Base-by-base conservation (phyloP, 2,888 invertebrate species). In the Lacanobia oleracea region DNA sequence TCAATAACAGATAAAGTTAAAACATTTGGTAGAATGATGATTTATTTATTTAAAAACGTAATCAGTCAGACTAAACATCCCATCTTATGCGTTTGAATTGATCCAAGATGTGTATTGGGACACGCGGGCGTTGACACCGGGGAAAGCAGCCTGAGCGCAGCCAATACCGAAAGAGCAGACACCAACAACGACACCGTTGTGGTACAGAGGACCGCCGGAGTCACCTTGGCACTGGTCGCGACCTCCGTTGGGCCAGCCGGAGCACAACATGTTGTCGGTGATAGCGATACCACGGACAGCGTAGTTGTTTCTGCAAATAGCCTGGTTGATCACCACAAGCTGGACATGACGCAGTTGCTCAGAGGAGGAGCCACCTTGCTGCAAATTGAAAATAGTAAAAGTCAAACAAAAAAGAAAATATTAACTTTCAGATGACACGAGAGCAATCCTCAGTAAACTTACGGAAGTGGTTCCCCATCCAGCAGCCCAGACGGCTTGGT, bases 191-290 rank as follows among this genome's bases (percentile, higher is more conserved):
- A 91, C 72, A 5, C 76, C 73, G 70, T 91, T 91, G 86, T 94
- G 93, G 80, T 91, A 86, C 9, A 93, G 89, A 45, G 94, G 93
- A 50, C 94, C 91, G 2, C 94, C 94, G 40, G 91, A 90, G 82
- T 93, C 94, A 2, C 92, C 92, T 67, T 88, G 88, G 88, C 94
- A 94, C 86, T 92, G 92, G 75, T 91, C 94, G 33, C 93, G 92
- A 43, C 94, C 93, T 7, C 93, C 93, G 0, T 91, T 89, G 72
- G 88, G 56, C 87, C 88, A 60, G 66, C 87, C 75, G 81, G 89
- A 50, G 77, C 87, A 75, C 85, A 89, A 78, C 89, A 92, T 83
- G 77, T 88, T 82, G 43, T 77, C 88, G 23, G 87, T 91, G 45
- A 91, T 66, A 10, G n/a, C 0, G 1, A 37, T 0, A 40, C 56